A percentile compares a stretch with the other conserved stretches of the same genome.
phyloP scores from a whole-genome alignment of 2,797 vertebrate genomes.

The Melanotaenia maccullochi region DNA sequence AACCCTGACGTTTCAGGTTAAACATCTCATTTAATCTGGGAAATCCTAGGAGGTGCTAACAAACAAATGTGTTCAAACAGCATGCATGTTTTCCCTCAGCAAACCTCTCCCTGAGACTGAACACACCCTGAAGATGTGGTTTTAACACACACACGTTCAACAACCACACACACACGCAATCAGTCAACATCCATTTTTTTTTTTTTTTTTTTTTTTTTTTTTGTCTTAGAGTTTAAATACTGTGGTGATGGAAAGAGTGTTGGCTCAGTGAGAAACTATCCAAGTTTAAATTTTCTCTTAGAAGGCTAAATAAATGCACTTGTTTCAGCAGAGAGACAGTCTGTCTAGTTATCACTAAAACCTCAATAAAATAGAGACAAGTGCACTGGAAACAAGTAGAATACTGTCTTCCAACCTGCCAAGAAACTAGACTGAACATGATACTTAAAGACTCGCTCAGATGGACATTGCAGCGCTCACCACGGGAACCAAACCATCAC shows the following conservation, averaged over 20 bases:
- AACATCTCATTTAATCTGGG: slow-evolving; percentile 61
- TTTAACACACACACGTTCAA: slow-evolving; percentile 29
- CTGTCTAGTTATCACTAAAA: neutral
- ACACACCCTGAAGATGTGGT: slow-evolving; percentile 72
- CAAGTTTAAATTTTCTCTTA: neutral
- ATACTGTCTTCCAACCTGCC: slow-evolving; percentile 29
- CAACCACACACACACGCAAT: slow-evolving; percentile 28
- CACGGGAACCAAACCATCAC: slow-evolving; percentile 65
- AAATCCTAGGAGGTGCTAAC: slow-evolving; percentile 51
- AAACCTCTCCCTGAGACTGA: slow-evolving; percentile 60
- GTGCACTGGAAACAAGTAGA: slow-evolving; percentile 63
- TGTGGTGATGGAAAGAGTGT: slow-evolving; percentile 2
- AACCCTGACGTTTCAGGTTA: slow-evolving; percentile 37
- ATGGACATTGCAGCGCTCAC: slow-evolving; percentile 54
- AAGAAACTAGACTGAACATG: slow-evolving; percentile 46
- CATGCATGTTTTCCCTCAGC: slow-evolving; percentile 60
- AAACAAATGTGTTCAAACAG: slow-evolving; percentile 67
- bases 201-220: neutral
- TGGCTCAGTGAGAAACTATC: neutral
- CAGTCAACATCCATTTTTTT: slow-evolving; percentile 23
- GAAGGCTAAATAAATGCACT: neutral
- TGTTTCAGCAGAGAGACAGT: neutral
- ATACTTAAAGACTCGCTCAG: slow-evolving; percentile 44
- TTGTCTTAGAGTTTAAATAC: slow-evolving; percentile 9
- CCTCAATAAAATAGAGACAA: slow-evolving; percentile 41